Evolutionary conservation across 1,140 invertebrate genomes (phyloP), one percentile per base, ranked within the genome.

Genomic region (Caenorhabditis tropicalis): DNA sequence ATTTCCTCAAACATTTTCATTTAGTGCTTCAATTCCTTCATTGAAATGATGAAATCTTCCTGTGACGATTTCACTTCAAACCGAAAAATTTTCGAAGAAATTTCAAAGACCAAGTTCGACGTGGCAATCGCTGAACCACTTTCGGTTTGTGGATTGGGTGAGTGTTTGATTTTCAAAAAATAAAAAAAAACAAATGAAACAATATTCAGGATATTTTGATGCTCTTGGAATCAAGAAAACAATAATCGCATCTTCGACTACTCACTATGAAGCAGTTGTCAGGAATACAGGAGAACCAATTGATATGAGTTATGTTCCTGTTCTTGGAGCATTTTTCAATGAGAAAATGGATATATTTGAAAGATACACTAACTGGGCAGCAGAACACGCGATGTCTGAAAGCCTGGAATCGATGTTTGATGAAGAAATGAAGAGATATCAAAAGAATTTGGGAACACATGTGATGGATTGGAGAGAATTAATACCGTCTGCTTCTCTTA

Each of bases 291-390:
- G 65, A 46, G 65, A 74, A 36, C 65, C 65, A 12, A n/a, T 74
- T 27, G 65, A 74, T 74, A 74, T 74, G 65, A 74, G 65, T 43
- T 74, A 74, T 43, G 65, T 74, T 24, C 65, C 65, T 46, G 65
- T 74, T 31, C 65, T 43, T n/a, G 65, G 65, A 74, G 65, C 65
- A 74, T 74, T 43, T 46, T 74, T 74, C 21, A 29, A 74, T 46
- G 65, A 74, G 21, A 74, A 74, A 46, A 74, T 74, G 65, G n/a
- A 46, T 12, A 74, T 74, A 43, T 39, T 65, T 19, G 10, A 74
- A n/a, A n/a, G 65, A 46, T 74, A 74, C n/a, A 74, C 65, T 1
- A 74, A 74, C 43, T 74, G 65, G 65, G 65, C 65, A 43, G 33
- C 65, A 10, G 65, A n/a, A 0, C 65, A 74, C 15, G 65, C 43